A percentile compares a stretch with the other conserved stretches of the same genome.
These are phyloP conservation scores for Microctenopoma steveboyesi DNA, from an alignment of 2,797 vertebrate species.

Conservation along the genomic window DNA sequence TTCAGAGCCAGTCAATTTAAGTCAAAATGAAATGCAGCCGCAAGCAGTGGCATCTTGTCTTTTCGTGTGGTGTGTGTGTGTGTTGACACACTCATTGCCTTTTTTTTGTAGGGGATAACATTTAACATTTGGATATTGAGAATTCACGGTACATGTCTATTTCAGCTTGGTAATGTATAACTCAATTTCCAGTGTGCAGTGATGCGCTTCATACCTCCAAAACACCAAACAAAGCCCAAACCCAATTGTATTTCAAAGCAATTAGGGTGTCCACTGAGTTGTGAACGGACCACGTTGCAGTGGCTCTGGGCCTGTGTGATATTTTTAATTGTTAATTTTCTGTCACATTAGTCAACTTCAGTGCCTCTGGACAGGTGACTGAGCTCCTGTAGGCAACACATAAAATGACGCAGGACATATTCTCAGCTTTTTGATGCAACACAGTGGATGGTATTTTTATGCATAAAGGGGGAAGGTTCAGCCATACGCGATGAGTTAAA, in stretches of 20 bases:
- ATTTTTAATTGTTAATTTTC: conserved; percentile 84
- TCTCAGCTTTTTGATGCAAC: conserved; percentile 42
- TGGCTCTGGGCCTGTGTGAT: conserved; percentile 69
- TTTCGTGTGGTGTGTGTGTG: conserved; percentile 21
- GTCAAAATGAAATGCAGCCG: conserved; percentile 62
- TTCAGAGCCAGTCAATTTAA: conserved; percentile 63
- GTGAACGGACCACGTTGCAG: conserved; percentile 72
- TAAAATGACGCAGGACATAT: conserved; percentile 46
- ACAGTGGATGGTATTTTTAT: conserved; percentile 43
- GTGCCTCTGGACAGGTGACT: conserved; percentile 73
- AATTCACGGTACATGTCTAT: conserved; percentile 78
- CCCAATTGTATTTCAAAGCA: conserved; percentile 82
- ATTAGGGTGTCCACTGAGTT: conserved; percentile 82
- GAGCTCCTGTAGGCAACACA: conserved; percentile 42
- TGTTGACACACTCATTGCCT: background rate
- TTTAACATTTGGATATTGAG: conserved; percentile 77
- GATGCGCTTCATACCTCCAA: conserved; percentile 78
- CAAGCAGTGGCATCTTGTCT: conserved; percentile 29
- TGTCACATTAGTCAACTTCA: conserved; percentile 81
- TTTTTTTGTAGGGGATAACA: conserved; percentile 27
- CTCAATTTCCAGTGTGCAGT: conserved; percentile 81
- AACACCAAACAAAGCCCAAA: conserved; percentile 81
- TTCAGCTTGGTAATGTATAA: conserved; percentile 83
- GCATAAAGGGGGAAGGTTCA: conserved; percentile 26
- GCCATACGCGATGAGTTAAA: conserved; percentile 43